Evolutionary conservation across 1,140 invertebrate species (phyloP), one percentile per base, ranked within the genome.

Genomic region (Atopsyche davidsoni): DNA sequence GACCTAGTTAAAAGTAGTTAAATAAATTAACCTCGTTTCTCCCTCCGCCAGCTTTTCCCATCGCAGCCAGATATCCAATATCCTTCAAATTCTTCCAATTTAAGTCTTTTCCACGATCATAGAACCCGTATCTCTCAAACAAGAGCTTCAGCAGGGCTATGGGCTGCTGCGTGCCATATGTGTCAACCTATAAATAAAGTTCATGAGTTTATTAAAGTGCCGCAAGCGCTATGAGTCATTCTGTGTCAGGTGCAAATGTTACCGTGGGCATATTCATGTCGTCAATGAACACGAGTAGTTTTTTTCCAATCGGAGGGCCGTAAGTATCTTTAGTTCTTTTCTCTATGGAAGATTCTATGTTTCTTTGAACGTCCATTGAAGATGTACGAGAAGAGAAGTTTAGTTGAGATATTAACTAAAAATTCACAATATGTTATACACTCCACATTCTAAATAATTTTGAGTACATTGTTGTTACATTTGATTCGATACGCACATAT

Each of bases 211-310:
- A 11, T 11, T 25, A 17, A n/a, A 28, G 6, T 7, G 6, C 24
- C 24, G 24, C 6, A 28, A 28, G 7, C 4, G 9, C 9, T 44
- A 25, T n/a, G 24, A 19, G 13, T 3, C 14, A 41, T 41, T 10
- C 23, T 41, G 7, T 41, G 19, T 21, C 14, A 36, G 14, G 14
- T 10, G 34, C 6, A 4, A 28, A 4, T 53, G 60, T 61, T 53
- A 91, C 85, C 69, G 89, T 80, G 25, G 91, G 90, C 89, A 93
- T 93, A 66, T 95, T 93, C 82, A 96, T 85, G 61, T 96, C 90
- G 65, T 96, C 92, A 55, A 96, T 86, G 64, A 95, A 95, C 55
- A 91, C 79, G 34, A 92, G 75, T 57, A 95, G 75, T 60, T 85
- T 83, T 71, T 92, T 94, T 14, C 90, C 90, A 31, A 86, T 76